phyloP scores from a whole-genome alignment of 2,888 invertebrate species.

The Metalampra italica region DNA sequence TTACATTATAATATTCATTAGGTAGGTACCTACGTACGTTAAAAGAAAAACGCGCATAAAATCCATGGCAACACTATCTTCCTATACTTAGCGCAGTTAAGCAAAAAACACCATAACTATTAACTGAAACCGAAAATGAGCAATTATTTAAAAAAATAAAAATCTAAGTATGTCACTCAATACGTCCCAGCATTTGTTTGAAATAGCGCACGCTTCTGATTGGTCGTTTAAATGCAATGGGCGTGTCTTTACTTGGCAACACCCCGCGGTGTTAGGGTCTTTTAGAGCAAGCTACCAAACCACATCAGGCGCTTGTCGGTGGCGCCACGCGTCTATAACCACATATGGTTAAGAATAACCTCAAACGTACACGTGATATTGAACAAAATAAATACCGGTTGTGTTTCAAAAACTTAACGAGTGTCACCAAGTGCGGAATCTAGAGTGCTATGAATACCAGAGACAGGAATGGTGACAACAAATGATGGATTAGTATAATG shows the following conservation, averaged over 20 bases:
- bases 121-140: constrained; percentile 35
- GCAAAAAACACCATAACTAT: constrained; percentile 31
- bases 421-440: constrained; percentile 12
- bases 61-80: too few species aligned
- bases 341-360: constrained; percentile 42
- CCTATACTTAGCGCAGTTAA: constrained; percentile 30
- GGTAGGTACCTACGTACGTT: too few species aligned
- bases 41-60: too few species aligned
- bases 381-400: constrained; percentile 20
- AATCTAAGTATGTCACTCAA: constrained; percentile 58
- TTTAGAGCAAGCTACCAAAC: constrained; percentile 55
- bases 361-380: constrained; percentile 23
- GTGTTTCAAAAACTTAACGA: constrained; percentile 9
- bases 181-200: constrained; percentile 70
- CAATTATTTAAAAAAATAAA: constrained; percentile 68
- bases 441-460: constrained; percentile 15
- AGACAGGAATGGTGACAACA: constrained; percentile 5
- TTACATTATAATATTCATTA: too few species aligned
- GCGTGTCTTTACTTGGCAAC: constrained; percentile 54
- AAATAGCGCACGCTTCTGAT: constrained; percentile 45
- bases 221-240: constrained; percentile 43
- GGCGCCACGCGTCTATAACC: constrained; percentile 63
- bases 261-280: constrained; percentile 64
- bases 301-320: constrained; percentile 70
- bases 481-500: constrained; percentile 16